Percentiles rank a stretch among this genome's conserved stretches.
These are phyloP conservation scores for Brienomyrus longianalis DNA, from an alignment of 2,113 vertebrate species.

Conservation along the genomic window DNA sequence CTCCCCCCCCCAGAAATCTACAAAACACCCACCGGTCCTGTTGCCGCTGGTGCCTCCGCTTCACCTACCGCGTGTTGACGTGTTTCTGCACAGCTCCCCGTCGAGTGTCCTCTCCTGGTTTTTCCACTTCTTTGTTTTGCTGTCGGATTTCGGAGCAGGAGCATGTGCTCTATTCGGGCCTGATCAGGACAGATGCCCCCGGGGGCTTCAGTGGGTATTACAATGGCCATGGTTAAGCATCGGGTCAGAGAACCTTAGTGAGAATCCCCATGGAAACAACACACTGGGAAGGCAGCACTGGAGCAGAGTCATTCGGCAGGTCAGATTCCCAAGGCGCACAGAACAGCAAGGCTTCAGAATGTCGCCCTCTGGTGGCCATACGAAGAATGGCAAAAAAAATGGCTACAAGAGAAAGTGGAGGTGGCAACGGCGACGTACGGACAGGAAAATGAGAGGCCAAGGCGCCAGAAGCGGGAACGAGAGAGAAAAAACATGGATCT, in stretches of 20 bases:
- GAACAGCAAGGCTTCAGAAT: not conserved
- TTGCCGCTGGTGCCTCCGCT: not conserved
- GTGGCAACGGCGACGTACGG: not conserved
- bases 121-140: not conserved
- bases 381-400: not conserved
- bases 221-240: not conserved
- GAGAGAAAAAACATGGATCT: not conserved
- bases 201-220: not conserved
- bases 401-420: not conserved
- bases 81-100: not conserved
- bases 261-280: not conserved
- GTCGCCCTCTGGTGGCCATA: not conserved
- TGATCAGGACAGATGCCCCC: not conserved
- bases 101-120: not conserved
- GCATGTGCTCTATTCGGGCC: not conserved
- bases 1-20: not conserved
- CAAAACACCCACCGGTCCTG: not conserved
- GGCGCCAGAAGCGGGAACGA: not conserved
- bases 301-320: not conserved
- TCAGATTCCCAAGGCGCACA: not conserved
- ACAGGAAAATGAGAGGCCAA: not conserved
- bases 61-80: not conserved
- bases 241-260: not conserved
- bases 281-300: not conserved
- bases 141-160: not conserved